These are phyloP conservation scores for Menidia beryllina DNA, from an alignment of 2,113 vertebrate genomes.

Conservation along the genomic window DNA sequence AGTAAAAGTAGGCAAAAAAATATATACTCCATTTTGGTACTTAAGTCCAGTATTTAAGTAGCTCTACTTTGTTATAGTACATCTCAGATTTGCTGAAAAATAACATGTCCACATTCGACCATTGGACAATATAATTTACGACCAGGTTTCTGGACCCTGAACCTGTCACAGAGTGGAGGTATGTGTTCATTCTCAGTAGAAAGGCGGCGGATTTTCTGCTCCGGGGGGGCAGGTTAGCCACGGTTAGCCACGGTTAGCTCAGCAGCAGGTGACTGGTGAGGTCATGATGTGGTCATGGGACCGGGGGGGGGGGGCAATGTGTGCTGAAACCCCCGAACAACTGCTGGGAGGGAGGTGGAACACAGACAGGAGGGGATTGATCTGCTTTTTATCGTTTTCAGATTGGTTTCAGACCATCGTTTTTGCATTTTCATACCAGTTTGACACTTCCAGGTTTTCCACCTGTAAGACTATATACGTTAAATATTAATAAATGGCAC, in stretches of 20 bases:
- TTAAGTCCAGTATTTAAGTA: too few species aligned
- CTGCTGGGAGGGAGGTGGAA: slow-evolving; percentile 81
- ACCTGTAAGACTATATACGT: neutral
- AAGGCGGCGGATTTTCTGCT: slow-evolving; percentile 78
- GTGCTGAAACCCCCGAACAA: slow-evolving; percentile 79
- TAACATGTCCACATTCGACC: too few species aligned
- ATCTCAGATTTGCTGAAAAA: too few species aligned
- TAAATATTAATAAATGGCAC: too few species aligned
- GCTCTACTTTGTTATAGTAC: too few species aligned
- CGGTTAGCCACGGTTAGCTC: slow-evolving; percentile 81
- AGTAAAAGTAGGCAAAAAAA: too few species aligned
- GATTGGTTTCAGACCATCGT: slow-evolving; percentile 17
- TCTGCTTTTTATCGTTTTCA: slow-evolving; percentile 28
- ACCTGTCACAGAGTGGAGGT: slow-evolving; percentile 47
- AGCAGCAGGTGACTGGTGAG: slow-evolving; percentile 85
- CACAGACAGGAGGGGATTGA: slow-evolving; percentile 75
- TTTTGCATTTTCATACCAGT: neutral
- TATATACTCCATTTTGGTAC: too few species aligned
- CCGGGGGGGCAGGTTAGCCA: slow-evolving; percentile 78
- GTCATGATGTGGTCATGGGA: slow-evolving; percentile 82
- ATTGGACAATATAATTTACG: too few species aligned
- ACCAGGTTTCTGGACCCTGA: slow-evolving; percentile 37
- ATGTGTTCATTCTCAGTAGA: slow-evolving; percentile 60
- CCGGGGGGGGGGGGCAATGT: slow-evolving; percentile 46
- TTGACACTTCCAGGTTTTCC: slow-evolving; percentile 3